Percentiles rank a stretch among this genome's conserved stretches.
phyloP scores from a whole-genome alignment of 2,113 vertebrate species.

The Thalassoma bifasciatum region DNA sequence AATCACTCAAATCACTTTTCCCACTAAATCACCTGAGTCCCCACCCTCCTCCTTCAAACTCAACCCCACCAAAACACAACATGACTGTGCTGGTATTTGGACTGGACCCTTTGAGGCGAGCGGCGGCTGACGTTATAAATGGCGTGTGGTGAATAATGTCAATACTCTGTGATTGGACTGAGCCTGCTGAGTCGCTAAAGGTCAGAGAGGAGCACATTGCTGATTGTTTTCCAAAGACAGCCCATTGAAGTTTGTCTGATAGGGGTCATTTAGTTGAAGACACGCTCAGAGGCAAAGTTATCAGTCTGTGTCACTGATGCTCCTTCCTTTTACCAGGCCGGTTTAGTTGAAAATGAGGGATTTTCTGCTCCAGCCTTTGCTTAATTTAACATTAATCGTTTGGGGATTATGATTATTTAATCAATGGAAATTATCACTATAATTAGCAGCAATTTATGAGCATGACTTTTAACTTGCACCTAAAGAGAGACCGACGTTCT shows the following conservation, averaged over 20 bases:
- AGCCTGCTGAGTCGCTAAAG: slow-evolving; percentile 77
- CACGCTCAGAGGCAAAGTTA: slow-evolving; percentile 67
- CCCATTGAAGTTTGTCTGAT: slow-evolving; percentile 77
- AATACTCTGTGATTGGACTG: slow-evolving; percentile 81
- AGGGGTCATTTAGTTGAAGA: slow-evolving; percentile 78
- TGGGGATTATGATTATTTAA: slow-evolving; percentile 18
- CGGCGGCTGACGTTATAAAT: slow-evolving; percentile 74
- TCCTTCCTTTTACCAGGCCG: slow-evolving; percentile 25
- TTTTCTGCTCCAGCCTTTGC: slow-evolving; percentile 7
- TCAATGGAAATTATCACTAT: slow-evolving; percentile 10
- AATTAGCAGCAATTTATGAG: background rate
- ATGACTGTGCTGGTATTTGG: slow-evolving; percentile 75
- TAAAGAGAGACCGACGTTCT: slow-evolving; percentile 4
- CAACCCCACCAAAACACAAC: slow-evolving; percentile 67
- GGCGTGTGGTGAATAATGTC: slow-evolving; percentile 77
- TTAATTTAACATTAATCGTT: slow-evolving; percentile 26
- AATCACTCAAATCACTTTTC: slow-evolving; percentile 33
- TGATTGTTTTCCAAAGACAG: slow-evolving; percentile 82
- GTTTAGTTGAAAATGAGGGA: slow-evolving; percentile 32
- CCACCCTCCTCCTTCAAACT: slow-evolving; percentile 31
- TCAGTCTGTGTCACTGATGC: slow-evolving; percentile 70
- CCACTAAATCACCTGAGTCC: slow-evolving; percentile 28
- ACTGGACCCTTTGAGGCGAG: slow-evolving; percentile 67
- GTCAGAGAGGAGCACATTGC: slow-evolving; percentile 75
- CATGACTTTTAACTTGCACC: background rate